These are phyloP conservation scores for Protosalanx chinensis DNA, from an alignment of 2,797 vertebrate species.

Conservation along the genomic window DNA sequence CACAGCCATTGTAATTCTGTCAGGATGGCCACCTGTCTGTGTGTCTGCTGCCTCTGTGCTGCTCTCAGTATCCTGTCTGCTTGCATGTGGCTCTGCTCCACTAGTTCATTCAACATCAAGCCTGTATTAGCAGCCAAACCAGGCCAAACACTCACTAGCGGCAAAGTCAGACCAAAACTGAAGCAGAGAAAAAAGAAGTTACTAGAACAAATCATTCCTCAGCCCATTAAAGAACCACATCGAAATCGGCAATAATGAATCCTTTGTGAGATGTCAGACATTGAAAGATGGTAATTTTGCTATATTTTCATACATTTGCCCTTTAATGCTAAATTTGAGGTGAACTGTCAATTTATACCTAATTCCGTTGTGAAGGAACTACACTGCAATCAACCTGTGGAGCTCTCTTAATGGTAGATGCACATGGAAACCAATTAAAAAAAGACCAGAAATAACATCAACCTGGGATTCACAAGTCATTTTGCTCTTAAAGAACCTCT, in stretches of 20 bases:
- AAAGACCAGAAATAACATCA: conserved; percentile 33
- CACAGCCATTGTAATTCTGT: neutral
- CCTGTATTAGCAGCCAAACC: neutral
- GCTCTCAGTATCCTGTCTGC: neutral
- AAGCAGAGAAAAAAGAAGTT: neutral
- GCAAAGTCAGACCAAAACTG: conserved; percentile 13
- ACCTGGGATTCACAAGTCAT: conserved; percentile 31
- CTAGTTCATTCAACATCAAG: conserved; percentile 3
- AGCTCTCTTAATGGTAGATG: conserved; percentile 20
- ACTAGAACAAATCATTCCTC: neutral
- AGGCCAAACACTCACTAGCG: conserved; percentile 15
- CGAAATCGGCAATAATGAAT: too few relatives aligned
- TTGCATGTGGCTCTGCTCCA: conserved; percentile 1
- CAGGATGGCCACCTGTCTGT: neutral
- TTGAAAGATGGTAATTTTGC: too few relatives aligned
- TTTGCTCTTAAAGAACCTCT: conserved; percentile 31
- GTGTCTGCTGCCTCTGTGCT: neutral
- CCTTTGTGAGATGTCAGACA: too few relatives aligned
- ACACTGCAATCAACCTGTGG: conserved; percentile 10
- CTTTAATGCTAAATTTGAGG: neutral
- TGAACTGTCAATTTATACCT: conserved; percentile 15
- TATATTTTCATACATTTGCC: neutral
- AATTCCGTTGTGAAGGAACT: conserved; percentile 13
- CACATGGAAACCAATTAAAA: conserved; percentile 35
- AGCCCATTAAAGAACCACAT: neutral